Conservation (phyloP, 1,140 invertebrate genomes). For the Drosophila burlai region DNA sequence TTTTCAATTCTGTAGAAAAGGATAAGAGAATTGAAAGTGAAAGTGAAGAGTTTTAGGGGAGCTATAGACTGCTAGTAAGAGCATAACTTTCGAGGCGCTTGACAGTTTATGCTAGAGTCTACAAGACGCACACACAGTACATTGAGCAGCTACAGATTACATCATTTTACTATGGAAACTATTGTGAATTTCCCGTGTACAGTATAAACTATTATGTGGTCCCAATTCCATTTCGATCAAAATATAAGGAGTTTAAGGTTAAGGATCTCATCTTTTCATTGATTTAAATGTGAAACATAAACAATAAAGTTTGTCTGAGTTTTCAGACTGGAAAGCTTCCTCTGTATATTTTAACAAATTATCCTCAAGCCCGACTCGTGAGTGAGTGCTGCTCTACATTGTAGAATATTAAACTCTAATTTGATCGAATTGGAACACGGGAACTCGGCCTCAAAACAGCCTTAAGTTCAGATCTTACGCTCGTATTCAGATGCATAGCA, state of each 20-base stretch:
- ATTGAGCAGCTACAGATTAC: slow-evolving; percentile 45
- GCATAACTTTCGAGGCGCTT: slow-evolving; percentile 23
- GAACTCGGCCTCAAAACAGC: neutral
- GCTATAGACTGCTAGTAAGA: neutral
- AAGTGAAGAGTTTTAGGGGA: neutral
- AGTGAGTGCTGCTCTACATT: no score
- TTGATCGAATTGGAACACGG: slow-evolving; percentile 4
- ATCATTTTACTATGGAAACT: slow-evolving; percentile 34
- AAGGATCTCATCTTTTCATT: no score
- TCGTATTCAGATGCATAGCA: slow-evolving; percentile 74
- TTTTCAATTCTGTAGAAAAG: neutral
- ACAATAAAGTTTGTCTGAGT: neutral
- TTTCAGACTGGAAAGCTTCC: neutral
- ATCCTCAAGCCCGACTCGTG: no score
- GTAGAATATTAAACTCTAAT: neutral
- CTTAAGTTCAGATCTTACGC: slow-evolving; percentile 63
- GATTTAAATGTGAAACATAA: neutral
- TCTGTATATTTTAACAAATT: no score
- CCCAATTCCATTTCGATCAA: slow-evolving; percentile 12
- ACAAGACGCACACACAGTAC: slow-evolving; percentile 33
- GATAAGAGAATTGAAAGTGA: slow-evolving; percentile 5
- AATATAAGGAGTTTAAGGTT: neutral
- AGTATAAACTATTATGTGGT: slow-evolving; percentile 1
- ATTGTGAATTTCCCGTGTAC: slow-evolving; percentile 9
- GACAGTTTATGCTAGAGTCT: slow-evolving; percentile 19